Percentiles rank a stretch among this genome's conserved stretches.
phyloP scores from a whole-genome alignment of 2,888 invertebrate species.

The Abrostola tripartita region DNA sequence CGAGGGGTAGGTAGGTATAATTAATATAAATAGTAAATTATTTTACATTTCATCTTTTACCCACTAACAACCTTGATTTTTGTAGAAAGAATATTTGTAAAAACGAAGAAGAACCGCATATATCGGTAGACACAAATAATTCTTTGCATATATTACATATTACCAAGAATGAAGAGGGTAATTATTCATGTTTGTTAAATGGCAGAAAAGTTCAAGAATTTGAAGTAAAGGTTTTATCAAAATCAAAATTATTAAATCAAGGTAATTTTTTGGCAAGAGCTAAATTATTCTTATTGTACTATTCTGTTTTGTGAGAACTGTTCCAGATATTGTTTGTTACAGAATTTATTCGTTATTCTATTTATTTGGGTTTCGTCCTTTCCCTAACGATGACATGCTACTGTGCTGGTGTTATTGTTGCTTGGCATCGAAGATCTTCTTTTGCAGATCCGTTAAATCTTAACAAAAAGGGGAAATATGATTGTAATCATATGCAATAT shows the following conservation, averaged over 20 bases:
- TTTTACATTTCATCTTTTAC: too few relatives aligned
- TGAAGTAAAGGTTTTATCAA: slow-evolving; percentile 83
- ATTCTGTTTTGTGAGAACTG: neutral
- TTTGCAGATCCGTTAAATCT: slow-evolving; percentile 68
- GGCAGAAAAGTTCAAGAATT: slow-evolving; percentile 87
- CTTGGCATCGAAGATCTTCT: slow-evolving; percentile 77
- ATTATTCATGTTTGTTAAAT: slow-evolving; percentile 91
- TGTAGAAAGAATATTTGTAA: slow-evolving; percentile 53
- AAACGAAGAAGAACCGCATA: slow-evolving; percentile 76
- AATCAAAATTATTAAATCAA: slow-evolving; percentile 83
- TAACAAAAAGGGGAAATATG: slow-evolving; percentile 39
- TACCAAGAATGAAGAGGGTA: slow-evolving; percentile 90
- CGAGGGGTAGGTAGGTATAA: too few relatives aligned
- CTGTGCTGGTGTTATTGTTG: slow-evolving; percentile 87
- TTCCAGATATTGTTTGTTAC: slow-evolving; percentile 51
- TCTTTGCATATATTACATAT: slow-evolving; percentile 89
- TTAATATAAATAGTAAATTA: too few relatives aligned
- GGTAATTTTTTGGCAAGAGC: slow-evolving; percentile 64
- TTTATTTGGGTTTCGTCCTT: slow-evolving; percentile 88
- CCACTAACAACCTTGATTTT: neutral
- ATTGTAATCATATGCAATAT: slow-evolving; percentile 6
- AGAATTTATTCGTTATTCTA: slow-evolving; percentile 88
- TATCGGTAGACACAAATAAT: slow-evolving; percentile 87
- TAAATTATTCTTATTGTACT: neutral
- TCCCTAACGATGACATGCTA: slow-evolving; percentile 88